Conservation (phyloP, 2,113 vertebrate genomes). For the Corydoras sp. region DNA sequence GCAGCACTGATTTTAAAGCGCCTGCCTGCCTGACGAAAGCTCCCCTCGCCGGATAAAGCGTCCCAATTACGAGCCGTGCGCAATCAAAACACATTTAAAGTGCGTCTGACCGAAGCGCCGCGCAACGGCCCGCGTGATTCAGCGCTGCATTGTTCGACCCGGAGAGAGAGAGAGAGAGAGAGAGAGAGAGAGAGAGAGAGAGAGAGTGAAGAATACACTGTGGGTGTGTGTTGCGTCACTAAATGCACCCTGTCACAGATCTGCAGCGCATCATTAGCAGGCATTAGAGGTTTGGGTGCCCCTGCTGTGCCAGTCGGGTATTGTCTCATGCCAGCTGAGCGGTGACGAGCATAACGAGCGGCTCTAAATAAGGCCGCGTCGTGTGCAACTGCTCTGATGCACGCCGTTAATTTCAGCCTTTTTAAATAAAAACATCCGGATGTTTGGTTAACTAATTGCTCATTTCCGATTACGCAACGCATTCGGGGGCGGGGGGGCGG, state of each 20-base stretch:
- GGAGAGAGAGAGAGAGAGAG: slow-evolving; percentile 7
- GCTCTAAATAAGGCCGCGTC: background rate
- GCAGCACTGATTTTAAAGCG: background rate
- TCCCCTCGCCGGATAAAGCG: background rate
- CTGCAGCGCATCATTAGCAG: slow-evolving; percentile 32
- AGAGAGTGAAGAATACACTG: slow-evolving; percentile 20
- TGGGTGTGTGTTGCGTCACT: slow-evolving; percentile 29
- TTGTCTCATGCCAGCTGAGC: slow-evolving; percentile 39
- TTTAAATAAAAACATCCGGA: slow-evolving; percentile 3
- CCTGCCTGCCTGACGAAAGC: slow-evolving; percentile 6
- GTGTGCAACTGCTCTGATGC: background rate
- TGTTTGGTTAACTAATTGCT: slow-evolving; percentile 17
- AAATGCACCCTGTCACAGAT: slow-evolving; percentile 38
- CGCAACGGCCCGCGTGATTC: slow-evolving; percentile 10
- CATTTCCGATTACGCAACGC: slow-evolving; percentile 18
- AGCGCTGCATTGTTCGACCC: background rate
- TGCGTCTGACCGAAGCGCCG: background rate
- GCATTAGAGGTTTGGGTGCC: slow-evolving; percentile 21
- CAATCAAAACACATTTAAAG: slow-evolving; percentile 11
- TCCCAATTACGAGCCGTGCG: background rate
- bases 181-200: slow-evolving; percentile 5
- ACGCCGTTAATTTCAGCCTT: slow-evolving; percentile 27
- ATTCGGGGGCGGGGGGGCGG: slow-evolving; percentile 3
- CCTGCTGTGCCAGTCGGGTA: slow-evolving; percentile 22
- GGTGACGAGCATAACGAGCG: slow-evolving; percentile 15